Percentiles rank a stretch among this genome's conserved stretches.
phyloP scores from a whole-genome alignment of 2,797 vertebrate species.

The Sarcophilus harrisii region DNA sequence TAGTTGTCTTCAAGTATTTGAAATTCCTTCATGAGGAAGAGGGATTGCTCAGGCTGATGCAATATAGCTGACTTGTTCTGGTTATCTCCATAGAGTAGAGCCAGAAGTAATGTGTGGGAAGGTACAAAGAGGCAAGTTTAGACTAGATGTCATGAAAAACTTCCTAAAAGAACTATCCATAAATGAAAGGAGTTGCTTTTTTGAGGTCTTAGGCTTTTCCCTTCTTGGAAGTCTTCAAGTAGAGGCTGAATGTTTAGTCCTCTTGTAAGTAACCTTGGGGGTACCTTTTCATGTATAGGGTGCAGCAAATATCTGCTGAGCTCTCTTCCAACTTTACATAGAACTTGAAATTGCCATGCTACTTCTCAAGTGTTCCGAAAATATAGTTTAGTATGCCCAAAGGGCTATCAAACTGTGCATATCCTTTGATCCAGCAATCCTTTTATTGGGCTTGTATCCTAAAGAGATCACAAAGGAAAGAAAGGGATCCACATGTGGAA shows the following conservation, averaged over 20 bases:
- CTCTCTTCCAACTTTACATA: neutral
- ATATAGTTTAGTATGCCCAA: neutral
- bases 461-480: too few relatives aligned
- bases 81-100: neutral
- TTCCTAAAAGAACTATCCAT: neutral
- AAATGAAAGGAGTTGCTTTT: neutral
- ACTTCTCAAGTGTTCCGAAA: neutral
- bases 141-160: neutral
- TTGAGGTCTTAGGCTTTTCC: neutral
- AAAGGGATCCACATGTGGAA: too few relatives aligned
- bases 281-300: neutral
- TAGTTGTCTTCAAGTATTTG: neutral
- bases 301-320: neutral
- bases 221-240: neutral
- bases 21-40: neutral
- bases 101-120: neutral
- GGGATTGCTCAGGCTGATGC: neutral
- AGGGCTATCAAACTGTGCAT: too few relatives aligned
- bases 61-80: neutral
- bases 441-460: too few relatives aligned
- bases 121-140: neutral
- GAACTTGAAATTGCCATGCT: neutral
- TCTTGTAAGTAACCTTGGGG: neutral
- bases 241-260: neutral
- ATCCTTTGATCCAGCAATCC: too few relatives aligned